Evolutionary conservation across 2,888 invertebrate species (phyloP).

Genomic region (Cryptocephalus moraei): DNA sequence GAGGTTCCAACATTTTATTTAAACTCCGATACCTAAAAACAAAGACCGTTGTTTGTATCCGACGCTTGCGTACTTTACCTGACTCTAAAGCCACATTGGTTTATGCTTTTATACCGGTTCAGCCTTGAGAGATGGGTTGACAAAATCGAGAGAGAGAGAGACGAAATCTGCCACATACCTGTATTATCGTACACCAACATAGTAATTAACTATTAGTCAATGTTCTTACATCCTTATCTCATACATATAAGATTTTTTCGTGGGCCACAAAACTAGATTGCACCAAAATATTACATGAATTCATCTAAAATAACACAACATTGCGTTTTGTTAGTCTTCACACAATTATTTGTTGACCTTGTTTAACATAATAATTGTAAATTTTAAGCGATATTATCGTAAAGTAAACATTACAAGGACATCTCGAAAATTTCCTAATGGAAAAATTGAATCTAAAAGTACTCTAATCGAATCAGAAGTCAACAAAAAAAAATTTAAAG

Average conservation of each 20-base stretch:
- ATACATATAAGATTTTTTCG: not conserved
- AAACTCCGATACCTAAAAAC: conserved; percentile 36
- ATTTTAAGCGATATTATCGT: no score
- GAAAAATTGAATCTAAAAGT: no score
- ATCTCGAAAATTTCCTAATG: no score
- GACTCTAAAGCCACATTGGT: conserved; percentile 19
- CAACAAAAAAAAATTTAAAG: no score
- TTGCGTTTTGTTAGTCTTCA: no score
- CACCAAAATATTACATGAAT: conserved; percentile 15
- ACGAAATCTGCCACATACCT: conserved; percentile 35
- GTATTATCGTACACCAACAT: conserved; percentile 36
- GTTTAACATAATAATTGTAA: not conserved
- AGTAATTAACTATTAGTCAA: conserved; percentile 35
- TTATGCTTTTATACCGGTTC: conserved; percentile 22
- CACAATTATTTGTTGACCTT: not conserved
- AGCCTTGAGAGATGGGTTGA: conserved; percentile 22
- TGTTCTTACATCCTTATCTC: conserved; percentile 15
- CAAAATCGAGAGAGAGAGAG: conserved; percentile 23
- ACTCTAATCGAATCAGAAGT: no score
- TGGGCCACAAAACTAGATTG: conserved; percentile 25
- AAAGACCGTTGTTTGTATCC: conserved; percentile 17
- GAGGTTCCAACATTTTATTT: not conserved
- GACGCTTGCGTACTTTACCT: conserved; percentile 37
- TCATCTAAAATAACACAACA: not conserved
- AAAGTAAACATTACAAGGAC: no score